Percentiles rank a stretch among this genome's conserved stretches.
Conservation (phyloP, 1,140 invertebrate genomes). For the Sitobion miscanthi region DNA sequence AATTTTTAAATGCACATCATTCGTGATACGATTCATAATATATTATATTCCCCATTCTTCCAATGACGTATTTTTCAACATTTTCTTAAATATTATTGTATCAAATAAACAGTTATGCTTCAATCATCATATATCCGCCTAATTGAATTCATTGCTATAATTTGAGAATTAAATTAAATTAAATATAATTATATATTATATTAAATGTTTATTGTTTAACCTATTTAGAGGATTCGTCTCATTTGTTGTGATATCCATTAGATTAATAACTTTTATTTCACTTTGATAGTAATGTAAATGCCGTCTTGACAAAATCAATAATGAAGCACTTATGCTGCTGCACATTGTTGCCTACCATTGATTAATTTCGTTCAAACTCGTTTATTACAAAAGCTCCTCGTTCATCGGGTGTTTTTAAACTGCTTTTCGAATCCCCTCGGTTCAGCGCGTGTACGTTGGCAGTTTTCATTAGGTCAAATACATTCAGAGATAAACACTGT, state of each 20-base stretch:
- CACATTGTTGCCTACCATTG: background rate
- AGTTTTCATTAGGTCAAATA: background rate
- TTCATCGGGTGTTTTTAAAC: background rate
- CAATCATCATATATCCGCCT: background rate
- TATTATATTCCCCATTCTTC: background rate
- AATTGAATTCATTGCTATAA: background rate
- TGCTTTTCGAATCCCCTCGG: background rate
- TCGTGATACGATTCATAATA: background rate
- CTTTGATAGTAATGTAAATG: background rate
- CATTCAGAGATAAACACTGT: background rate
- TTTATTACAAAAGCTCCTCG: background rate
- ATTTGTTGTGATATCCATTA: background rate
- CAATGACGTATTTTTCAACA: background rate
- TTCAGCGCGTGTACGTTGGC: background rate
- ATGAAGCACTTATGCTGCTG: background rate
- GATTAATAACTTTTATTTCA: background rate
- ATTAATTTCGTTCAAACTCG: background rate
- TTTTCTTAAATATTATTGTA: background rate
- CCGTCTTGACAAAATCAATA: background rate
- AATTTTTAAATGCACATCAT: background rate
- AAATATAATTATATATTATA: background rate
- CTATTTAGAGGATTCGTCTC: background rate
- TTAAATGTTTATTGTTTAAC: background rate
- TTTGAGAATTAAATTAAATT: background rate
- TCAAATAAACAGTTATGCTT: background rate